Evolutionary conservation across 2,797 vertebrate species (phyloP).

Genomic region (Peromyscus melanophrys): DNA sequence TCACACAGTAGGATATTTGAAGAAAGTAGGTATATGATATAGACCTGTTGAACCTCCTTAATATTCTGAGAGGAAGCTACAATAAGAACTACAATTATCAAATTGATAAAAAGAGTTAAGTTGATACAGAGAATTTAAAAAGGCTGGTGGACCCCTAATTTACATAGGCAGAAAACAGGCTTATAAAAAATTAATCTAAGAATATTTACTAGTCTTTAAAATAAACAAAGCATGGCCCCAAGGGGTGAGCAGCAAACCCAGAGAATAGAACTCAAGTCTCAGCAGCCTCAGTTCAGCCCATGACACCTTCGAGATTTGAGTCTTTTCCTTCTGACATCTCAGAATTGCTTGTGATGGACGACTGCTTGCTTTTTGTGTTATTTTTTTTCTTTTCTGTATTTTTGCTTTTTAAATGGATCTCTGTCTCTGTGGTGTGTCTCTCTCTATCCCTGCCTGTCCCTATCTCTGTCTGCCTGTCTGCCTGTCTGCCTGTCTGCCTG

Average conservation of each 20-base stretch:
- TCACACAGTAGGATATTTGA: background rate
- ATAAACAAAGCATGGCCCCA: background rate
- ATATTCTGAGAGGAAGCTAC: slow-evolving; percentile 10
- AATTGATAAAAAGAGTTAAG: background rate
- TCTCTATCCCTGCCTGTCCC: too few species aligned
- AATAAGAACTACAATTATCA: background rate
- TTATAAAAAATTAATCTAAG: background rate
- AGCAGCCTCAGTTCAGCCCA: background rate
- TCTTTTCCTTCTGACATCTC: background rate
- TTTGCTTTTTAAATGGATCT: background rate
- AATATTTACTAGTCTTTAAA: background rate
- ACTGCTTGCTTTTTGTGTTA: background rate
- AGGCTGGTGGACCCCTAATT: background rate
- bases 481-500: background rate
- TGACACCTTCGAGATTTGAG: background rate
- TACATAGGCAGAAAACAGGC: background rate
- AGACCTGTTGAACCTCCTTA: background rate
- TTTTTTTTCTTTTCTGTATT: background rate
- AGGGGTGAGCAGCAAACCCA: background rate
- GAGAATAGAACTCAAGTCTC: background rate
- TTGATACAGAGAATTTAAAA: background rate
- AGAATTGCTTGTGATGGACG: background rate
- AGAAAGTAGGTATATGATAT: background rate
- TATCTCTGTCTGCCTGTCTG: background rate
- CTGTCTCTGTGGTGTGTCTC: background rate